A percentile compares a stretch with the other conserved stretches of the same genome.
Conservation (phyloP, 2,113 vertebrate genomes). For the Laticauda colubrina region DNA sequence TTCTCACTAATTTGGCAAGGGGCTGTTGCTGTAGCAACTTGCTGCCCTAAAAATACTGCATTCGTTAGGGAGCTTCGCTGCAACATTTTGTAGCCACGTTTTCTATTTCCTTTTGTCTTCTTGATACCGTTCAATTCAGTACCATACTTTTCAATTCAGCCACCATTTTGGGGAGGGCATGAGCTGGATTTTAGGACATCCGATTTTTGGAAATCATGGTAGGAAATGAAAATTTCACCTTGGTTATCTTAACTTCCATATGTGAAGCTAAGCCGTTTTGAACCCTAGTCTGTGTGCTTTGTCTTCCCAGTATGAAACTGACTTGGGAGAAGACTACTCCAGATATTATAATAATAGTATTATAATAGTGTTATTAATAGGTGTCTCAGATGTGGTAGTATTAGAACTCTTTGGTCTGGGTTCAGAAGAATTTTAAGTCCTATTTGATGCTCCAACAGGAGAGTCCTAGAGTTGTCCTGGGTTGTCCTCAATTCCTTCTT, state of each 20-base stretch:
- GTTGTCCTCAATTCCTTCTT: background rate
- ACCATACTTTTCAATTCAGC: background rate
- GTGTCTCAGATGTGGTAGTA: background rate
- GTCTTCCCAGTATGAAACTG: background rate
- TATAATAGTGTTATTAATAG: background rate
- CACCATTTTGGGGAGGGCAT: accelerated
- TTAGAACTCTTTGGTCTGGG: background rate
- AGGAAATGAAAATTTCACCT: background rate
- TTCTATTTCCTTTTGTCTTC: background rate
- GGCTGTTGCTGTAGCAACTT: conserved; percentile 2
- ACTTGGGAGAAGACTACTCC: background rate
- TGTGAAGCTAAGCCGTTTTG: background rate
- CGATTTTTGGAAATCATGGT: background rate
- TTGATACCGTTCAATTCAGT: background rate
- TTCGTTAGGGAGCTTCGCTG: background rate
- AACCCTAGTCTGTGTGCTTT: background rate
- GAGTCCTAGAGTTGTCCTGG: background rate
- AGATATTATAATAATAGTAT: background rate
- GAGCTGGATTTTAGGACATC: background rate
- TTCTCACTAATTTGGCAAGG: background rate
- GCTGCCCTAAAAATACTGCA: conserved; percentile 5
- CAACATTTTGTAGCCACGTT: background rate
- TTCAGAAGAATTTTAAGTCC: background rate
- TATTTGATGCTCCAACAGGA: background rate
- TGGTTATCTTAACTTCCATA: background rate